Base-by-base conservation (phyloP, 1,140 invertebrate genomes). In the Drosophila littoralis region DNA sequence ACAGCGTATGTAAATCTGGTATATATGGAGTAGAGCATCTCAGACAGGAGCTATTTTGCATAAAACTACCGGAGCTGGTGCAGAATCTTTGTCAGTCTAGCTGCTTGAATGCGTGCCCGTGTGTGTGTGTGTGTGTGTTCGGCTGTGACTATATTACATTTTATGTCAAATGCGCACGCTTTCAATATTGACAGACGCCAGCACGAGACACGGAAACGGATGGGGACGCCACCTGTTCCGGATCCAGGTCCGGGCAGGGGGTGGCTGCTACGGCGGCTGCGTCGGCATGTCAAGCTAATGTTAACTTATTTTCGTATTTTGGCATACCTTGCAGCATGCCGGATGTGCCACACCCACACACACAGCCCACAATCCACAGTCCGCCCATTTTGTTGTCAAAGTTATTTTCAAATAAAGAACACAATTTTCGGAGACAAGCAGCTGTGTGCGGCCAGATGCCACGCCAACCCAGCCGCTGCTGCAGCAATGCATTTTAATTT, bases 101-200 rank as follows among this genome's bases (percentile, higher is more conserved):
- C 10, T 46, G 36, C 36, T 22, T 45, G 9, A 32, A 13, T 48
- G 17, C 10, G 32, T 28, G 45, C 42, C 0, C 10, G 12, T 68
- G 43, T 43, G 33, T 13, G 50, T 59, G 50, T 43, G 43, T 52
- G 45, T 59, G 76, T 59, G 43, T 67, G 65, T 73, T 58, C 64
- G 67, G 1, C 9, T 79, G 79, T 73, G 70, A 88, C 79, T 88
- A 88, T 88, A 88, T 88, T 88, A 88, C 83, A 88, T 88, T 82
- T 88, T 80, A 82, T 88, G 83, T 88, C 83, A 88, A 88, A 72
- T 75, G 83, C 83, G 83, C 78, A 80, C 79, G 77, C 83, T 83
- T 86, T 79, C 82, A 86, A 86, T 88, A 88, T 88, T 88, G 84
- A 88, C 84, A 88, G 76, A 77, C 58, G 73, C 61, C 65, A 52